Evolutionary conservation across 2,888 invertebrate genomes (phyloP).

Genomic region (Agonopterix heracliana): DNA sequence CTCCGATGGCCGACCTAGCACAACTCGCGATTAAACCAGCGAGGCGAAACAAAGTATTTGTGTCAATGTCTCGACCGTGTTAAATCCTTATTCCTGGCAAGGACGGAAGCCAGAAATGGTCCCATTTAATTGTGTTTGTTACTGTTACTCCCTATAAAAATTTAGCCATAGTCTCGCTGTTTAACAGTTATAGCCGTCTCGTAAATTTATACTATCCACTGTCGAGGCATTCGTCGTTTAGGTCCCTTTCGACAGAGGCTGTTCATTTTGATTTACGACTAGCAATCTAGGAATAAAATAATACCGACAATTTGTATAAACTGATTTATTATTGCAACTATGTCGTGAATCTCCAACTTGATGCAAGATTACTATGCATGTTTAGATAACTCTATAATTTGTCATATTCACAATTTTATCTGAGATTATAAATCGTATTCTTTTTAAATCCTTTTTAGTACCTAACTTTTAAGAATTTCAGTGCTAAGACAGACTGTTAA

Average conservation of each 20-base stretch:
- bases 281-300: neutral
- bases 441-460: too few species aligned
- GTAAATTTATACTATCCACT: slow-evolving; percentile 1
- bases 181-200: neutral
- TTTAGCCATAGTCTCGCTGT: neutral
- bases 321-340: too few species aligned
- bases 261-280: slow-evolving; percentile 5
- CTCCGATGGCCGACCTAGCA: too few species aligned
- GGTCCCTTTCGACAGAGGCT: slow-evolving; percentile 1
- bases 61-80: neutral
- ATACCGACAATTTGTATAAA: too few species aligned
- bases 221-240: neutral
- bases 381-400: too few species aligned
- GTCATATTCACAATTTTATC: too few species aligned
- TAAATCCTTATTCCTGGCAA: neutral
- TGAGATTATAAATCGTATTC: too few species aligned
- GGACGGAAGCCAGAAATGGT: neutral
- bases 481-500: too few species aligned
- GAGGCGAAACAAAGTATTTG: neutral
- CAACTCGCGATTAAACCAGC: too few species aligned
- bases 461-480: too few species aligned
- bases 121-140: neutral
- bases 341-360: too few species aligned
- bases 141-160: neutral
- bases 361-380: too few species aligned